phyloP scores from a whole-genome alignment of 2,113 vertebrate genomes.

The mouse (Mus musculus) region DNA sequence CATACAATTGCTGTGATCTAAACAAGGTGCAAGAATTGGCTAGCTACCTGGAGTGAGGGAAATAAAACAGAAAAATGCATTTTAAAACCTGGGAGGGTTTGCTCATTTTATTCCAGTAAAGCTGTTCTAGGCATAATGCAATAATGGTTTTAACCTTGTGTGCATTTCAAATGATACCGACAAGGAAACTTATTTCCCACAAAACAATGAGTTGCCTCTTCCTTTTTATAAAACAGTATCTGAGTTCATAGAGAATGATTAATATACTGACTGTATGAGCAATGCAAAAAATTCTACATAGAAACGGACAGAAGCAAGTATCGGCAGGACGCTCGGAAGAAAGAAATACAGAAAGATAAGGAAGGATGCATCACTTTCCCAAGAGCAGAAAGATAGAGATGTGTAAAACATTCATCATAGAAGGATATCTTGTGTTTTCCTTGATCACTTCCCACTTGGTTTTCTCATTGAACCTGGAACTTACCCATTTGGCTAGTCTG shows the following conservation, averaged over 20 bases:
- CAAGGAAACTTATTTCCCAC: neutral
- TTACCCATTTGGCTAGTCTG: neutral
- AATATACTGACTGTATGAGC: neutral
- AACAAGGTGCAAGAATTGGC: neutral
- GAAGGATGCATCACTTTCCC: neutral
- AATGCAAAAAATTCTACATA: neutral
- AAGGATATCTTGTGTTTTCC: neutral
- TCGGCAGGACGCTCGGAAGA: neutral
- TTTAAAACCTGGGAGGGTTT: neutral
- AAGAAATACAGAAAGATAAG: slow-evolving; percentile 18
- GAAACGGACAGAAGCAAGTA: neutral
- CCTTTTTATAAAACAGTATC: slow-evolving; percentile 34
- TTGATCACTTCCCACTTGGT: neutral
- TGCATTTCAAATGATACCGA: neutral
- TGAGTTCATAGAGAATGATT: slow-evolving; percentile 26
- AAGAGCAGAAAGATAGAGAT: neutral
- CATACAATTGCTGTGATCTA: neutral
- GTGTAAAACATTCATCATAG: neutral
- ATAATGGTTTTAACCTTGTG: slow-evolving; percentile 11
- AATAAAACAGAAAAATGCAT: slow-evolving; percentile 36
- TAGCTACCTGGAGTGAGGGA: neutral
- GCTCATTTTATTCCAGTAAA: slow-evolving; percentile 27
- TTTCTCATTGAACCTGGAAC: neutral
- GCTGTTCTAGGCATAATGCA: neutral
- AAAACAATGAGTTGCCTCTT: neutral